Conservation (phyloP, 2,113 vertebrate species). For the Conger conger region DNA sequence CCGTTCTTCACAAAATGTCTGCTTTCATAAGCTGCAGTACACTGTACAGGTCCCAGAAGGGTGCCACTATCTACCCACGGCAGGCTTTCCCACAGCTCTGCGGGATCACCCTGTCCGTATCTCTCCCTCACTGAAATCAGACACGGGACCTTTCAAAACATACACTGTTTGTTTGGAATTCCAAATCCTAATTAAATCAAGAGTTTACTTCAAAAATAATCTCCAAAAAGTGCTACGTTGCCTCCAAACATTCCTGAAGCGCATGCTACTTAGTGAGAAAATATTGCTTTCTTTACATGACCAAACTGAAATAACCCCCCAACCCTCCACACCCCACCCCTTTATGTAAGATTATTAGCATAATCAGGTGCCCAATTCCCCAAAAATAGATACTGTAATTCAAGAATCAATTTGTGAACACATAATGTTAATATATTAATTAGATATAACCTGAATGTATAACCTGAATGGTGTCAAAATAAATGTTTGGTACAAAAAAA, state of each 20-base stretch:
- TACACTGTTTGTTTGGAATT: conserved; percentile 21
- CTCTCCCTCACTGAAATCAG: conserved; percentile 15
- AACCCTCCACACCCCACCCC: no score
- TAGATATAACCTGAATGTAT: no score
- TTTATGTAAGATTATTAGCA: conserved; percentile 1
- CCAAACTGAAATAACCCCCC: conserved; percentile 23
- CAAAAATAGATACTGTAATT: no score
- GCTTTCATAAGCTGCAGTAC: conserved; percentile 8
- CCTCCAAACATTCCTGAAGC: conserved; percentile 13
- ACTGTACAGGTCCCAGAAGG: not conserved
- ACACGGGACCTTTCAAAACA: conserved; percentile 16
- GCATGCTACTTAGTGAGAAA: not conserved
- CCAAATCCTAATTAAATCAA: conserved; percentile 30
- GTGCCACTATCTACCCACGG: not conserved
- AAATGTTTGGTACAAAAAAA: no score
- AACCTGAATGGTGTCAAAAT: no score
- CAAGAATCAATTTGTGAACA: no score
- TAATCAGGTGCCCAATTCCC: no score
- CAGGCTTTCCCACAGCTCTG: not conserved
- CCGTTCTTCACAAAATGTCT: conserved; percentile 13
- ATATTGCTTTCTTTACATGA: conserved; percentile 20
- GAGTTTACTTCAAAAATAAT: conserved; percentile 16
- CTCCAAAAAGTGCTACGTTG: not conserved
- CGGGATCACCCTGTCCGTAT: not conserved
- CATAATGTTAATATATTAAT: no score